Base-by-base conservation (phyloP, 2,888 invertebrate genomes). In the Myathropa florea region DNA sequence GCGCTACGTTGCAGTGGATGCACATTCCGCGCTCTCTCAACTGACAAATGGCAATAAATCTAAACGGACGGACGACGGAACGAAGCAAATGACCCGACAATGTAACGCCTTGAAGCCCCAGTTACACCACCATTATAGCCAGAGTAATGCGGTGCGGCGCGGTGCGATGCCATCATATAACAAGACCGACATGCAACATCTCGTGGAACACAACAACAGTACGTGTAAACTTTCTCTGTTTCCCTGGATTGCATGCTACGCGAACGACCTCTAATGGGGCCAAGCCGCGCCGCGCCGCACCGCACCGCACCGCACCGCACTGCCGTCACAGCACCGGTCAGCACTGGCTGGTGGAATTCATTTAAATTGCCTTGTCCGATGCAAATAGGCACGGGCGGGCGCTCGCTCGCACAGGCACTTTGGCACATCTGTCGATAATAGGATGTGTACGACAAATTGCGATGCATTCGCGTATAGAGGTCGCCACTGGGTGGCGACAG, bases 101-200 rank as follows among this genome's bases (percentile, higher is more conserved):
- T 86, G 71, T 85, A 86, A 86, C 86, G 86, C 83, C 86, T 86
- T 86, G 86, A 86, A 86, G 83, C 75, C 86, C 81, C 83, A 78
- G 78, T 86, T 86, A 86, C 83, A 86, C 78, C 71, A 83, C 75
- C 60, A 79, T 68, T 57, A 64, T 55, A 12, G 63, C 12, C 60
- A 83, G n/a, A n/a, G 59, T 60, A 57, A 63, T 55, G 60, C 67
- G 55, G 18, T 46, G 46, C 46, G 55, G 18, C 18, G 46, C 46
- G 7, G 1, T n/a, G 57, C 61, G 61, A 33, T 24, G 26, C 61
- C 82, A 60, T 76, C 81, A 79, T 67, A 81, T 71, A 73, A 79
- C 73, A 63, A 18, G 18, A 7, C 46, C 46, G 46, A 76, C 77
- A 85, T 85, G 77, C 77, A 85, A 85, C 71, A 70, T 82, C 72